These are phyloP conservation scores for Peromyscus melanophrys DNA, from an alignment of 2,797 vertebrate genomes.

Conservation along the genomic window DNA sequence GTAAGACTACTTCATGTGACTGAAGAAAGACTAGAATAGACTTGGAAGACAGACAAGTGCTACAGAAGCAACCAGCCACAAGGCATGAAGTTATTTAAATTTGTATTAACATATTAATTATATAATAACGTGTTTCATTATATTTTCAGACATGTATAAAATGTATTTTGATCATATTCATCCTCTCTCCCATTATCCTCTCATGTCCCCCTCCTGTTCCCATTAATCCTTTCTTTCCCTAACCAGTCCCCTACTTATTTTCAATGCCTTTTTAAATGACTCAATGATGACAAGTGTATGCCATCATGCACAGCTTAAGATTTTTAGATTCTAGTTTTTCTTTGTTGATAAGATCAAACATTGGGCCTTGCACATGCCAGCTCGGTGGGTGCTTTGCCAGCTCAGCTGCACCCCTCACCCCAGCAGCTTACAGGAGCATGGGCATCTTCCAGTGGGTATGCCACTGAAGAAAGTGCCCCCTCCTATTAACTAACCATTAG, in stretches of 20 bases:
- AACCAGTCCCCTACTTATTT: not conserved
- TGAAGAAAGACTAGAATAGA: not conserved
- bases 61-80: not conserved
- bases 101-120: not conserved
- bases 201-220: not conserved
- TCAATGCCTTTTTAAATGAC: not conserved
- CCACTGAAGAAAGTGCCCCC: not conserved
- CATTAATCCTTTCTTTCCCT: not conserved
- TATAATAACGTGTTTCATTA: not conserved
- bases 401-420: too few species aligned
- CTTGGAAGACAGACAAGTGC: conserved; percentile 36
- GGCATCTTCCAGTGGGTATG: not conserved
- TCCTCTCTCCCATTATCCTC: not conserved
- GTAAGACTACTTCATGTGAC: not conserved
- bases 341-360: too few species aligned
- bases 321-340: too few species aligned
- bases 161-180: not conserved
- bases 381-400: too few species aligned
- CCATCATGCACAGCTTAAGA: too few species aligned
- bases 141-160: not conserved
- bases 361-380: too few species aligned
- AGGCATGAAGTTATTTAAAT: not conserved
- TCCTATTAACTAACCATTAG: not conserved
- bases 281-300: too few species aligned
- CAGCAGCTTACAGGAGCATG: not conserved